Conservation (phyloP, 2,888 invertebrate species). For the Sabatieria punctata region DNA sequence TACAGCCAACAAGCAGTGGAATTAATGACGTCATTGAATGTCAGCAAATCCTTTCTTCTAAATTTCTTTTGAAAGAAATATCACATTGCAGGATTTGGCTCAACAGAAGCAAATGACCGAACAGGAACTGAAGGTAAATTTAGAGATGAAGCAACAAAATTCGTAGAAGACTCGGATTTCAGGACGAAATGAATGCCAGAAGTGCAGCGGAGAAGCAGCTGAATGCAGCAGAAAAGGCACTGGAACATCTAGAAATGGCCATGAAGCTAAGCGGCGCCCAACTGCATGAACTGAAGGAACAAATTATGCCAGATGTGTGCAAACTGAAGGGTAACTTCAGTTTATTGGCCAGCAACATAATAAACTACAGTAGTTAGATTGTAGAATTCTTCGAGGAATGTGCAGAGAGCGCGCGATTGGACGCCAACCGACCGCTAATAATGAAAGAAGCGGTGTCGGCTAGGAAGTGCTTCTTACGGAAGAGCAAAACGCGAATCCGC, state of each 20-base stretch:
- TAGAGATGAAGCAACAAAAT: too few relatives aligned
- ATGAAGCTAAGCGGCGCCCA: slow-evolving; percentile 30
- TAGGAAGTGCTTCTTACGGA: slow-evolving; percentile 28
- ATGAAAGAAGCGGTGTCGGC: slow-evolving; percentile 33
- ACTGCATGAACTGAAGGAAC: slow-evolving; percentile 31
- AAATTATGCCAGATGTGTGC: slow-evolving; percentile 37
- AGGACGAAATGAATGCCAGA: slow-evolving; percentile 37
- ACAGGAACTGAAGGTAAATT: slow-evolving; percentile 32
- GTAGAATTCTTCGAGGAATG: slow-evolving; percentile 38
- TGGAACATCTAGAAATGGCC: slow-evolving; percentile 33
- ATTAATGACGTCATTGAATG: slow-evolving; percentile 34
- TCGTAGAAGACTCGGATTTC: too few relatives aligned
- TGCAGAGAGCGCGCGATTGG: slow-evolving; percentile 35
- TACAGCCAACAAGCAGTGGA: slow-evolving; percentile 35
- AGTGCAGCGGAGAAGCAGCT: slow-evolving; percentile 34
- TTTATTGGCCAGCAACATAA: too few relatives aligned
- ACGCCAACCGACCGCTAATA: slow-evolving; percentile 34
- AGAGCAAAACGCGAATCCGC: slow-evolving; percentile 17
- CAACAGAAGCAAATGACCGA: slow-evolving; percentile 37
- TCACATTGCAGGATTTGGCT: slow-evolving; percentile 30
- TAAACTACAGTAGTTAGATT: slow-evolving; percentile 9
- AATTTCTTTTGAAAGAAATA: not conserved
- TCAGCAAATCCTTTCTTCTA: slow-evolving; percentile 12
- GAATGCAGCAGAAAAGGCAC: slow-evolving; percentile 31
- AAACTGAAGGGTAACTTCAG: slow-evolving; percentile 35